Evolutionary conservation across 2,888 invertebrate genomes (phyloP).

Genomic region (Acrobasis suavella): DNA sequence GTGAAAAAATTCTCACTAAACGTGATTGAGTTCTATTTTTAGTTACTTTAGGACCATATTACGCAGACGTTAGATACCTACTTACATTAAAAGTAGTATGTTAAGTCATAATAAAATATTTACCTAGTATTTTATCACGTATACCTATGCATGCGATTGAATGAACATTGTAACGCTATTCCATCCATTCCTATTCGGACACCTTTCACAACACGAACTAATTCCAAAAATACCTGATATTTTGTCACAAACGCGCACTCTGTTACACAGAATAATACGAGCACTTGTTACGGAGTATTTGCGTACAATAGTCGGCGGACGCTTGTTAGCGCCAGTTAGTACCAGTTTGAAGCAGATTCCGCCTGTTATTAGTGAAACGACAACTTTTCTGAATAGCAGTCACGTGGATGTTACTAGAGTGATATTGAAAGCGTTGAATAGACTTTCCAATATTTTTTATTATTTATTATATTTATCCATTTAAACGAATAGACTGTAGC

Average conservation of each 20-base stretch:
- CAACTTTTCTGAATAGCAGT: conserved; percentile 21
- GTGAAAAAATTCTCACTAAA: too few relatives aligned
- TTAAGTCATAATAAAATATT: too few relatives aligned
- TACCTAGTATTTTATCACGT: too few relatives aligned
- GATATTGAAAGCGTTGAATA: not conserved
- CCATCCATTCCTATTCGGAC: not conserved
- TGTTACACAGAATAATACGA: conserved; percentile 12
- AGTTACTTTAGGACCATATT: too few relatives aligned
- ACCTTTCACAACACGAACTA: not conserved
- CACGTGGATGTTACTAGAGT: conserved; percentile 3
- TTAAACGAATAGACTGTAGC: too few relatives aligned
- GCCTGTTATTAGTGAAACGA: conserved; percentile 21
- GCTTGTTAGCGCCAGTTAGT: conserved; percentile 22
- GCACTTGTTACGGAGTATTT: conserved; percentile 23
- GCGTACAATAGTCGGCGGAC: conserved; percentile 19
- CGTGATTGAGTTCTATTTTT: too few relatives aligned
- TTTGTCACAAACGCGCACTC: not conserved
- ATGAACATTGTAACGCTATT: not conserved
- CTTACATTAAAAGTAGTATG: too few relatives aligned
- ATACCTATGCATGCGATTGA: too few relatives aligned
- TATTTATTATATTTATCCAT: too few relatives aligned
- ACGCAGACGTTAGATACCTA: too few relatives aligned
- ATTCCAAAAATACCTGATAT: conserved; percentile 7
- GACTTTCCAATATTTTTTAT: too few relatives aligned
- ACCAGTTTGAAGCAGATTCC: conserved; percentile 12